Evolutionary conservation across 2,797 vertebrate species (phyloP), one percentile per base, ranked within the genome.

Genomic region (Cynodonichthys magdalenae): DNA sequence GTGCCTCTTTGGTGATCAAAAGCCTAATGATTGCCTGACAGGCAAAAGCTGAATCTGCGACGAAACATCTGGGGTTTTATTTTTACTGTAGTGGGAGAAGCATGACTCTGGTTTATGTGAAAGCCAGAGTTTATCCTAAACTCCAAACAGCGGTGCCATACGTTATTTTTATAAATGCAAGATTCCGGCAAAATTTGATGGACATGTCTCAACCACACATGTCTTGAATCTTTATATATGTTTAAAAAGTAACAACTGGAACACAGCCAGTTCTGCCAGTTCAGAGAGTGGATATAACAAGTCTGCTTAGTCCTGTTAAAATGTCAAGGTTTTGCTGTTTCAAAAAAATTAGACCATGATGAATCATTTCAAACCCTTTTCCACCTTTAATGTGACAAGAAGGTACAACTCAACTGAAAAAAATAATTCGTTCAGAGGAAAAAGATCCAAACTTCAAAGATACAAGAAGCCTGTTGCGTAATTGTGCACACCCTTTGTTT

Each of bases 221-320:
- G 29, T 59, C 59, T 59, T 48, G 42, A 74, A 74, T 67, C 53
- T 71, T 66, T 31, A 63, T 41, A 48, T 59, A 12, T 45, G 3
- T 19, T 66, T 49, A 61, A 79, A 74, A 74, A 66, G 71, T 84
- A 54, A 6, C 34, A 64, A 42, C 61, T 76, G 48, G 77, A 59
- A 61, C 39, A 9, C 17, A 11, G 11, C 17, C 27, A 6, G 44
- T 7, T 0, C 63, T 63, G 56, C 71, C 59, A 63, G 58, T 41
- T 64, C 12, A 54, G 31, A 31, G 7, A 31, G 31, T 7, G 31
- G 31, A 31, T 7, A 31, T 31, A 31, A 31, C 6, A 31, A 6
- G 31, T 31, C 31, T 5, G 31, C 31, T 5, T 9, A 5, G 5
- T 31, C 31, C 31, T 31, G 6, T 9, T 31, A 31, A 31, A 31